Percentiles rank a stretch among this genome's conserved stretches.
These are phyloP conservation scores for Diploptera punctata DNA, from an alignment of 2,888 invertebrate species.

Conservation along the genomic window DNA sequence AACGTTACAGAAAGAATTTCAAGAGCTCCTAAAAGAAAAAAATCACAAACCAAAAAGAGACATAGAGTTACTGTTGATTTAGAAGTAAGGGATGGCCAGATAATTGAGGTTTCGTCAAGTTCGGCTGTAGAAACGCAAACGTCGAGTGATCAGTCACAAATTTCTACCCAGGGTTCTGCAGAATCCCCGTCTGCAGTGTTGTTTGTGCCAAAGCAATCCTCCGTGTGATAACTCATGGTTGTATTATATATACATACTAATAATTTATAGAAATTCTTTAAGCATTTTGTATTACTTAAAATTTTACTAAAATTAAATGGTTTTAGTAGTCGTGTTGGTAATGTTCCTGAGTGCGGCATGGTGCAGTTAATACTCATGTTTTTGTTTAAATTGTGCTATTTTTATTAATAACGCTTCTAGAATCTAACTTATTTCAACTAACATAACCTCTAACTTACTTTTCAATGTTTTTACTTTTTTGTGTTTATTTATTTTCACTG, in stretches of 20 bases:
- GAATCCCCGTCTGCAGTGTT: slow-evolving; percentile 25
- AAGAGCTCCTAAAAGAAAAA: slow-evolving; percentile 52
- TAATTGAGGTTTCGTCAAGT: slow-evolving; percentile 46
- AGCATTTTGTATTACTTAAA: slow-evolving; percentile 9
- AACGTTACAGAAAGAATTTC: slow-evolving; percentile 53
- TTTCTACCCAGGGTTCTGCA: slow-evolving; percentile 31
- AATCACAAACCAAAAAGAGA: slow-evolving; percentile 52
- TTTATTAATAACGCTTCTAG: too few relatives aligned
- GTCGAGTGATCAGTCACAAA: slow-evolving; percentile 12
- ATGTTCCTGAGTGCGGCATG: too few relatives aligned
- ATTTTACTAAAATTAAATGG: too few relatives aligned
- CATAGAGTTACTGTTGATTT: slow-evolving; percentile 55
- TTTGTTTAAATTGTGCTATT: too few relatives aligned
- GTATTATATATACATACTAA: not conserved
- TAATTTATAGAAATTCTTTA: not conserved
- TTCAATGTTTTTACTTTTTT: too few relatives aligned
- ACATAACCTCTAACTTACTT: too few relatives aligned
- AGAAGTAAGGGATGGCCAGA: slow-evolving; percentile 55
- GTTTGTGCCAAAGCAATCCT: slow-evolving; percentile 43
- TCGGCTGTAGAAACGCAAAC: slow-evolving; percentile 11
- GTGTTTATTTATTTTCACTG: too few relatives aligned
- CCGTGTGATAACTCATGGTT: slow-evolving; percentile 36
- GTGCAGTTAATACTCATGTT: too few relatives aligned
- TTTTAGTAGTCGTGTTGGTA: too few relatives aligned
- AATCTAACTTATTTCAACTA: too few relatives aligned